phyloP scores from a whole-genome alignment of 2,113 vertebrate genomes.

The Montifringilla adamsi region DNA sequence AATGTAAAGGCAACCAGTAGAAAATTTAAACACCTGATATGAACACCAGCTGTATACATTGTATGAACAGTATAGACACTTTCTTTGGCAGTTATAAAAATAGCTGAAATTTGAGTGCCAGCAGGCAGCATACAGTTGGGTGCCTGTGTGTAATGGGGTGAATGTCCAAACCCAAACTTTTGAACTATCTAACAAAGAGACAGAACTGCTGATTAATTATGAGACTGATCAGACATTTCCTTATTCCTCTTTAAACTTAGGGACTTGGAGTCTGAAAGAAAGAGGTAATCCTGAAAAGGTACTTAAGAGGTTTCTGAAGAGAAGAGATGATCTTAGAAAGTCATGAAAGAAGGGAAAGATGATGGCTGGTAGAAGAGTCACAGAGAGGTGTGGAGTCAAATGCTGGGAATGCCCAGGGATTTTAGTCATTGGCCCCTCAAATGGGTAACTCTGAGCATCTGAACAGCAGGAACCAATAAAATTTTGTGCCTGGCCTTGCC shows the following conservation, averaged over 20 bases:
- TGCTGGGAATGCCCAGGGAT: not conserved
- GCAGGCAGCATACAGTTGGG: not conserved
- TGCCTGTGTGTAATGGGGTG: not conserved
- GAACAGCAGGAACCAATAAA: not conserved
- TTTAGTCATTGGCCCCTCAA: not conserved
- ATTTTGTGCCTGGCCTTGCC: not conserved
- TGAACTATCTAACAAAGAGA: not conserved
- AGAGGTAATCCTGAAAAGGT: not conserved
- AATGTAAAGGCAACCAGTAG: not conserved
- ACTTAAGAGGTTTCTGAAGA: not conserved
- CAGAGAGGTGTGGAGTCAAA: accelerated
- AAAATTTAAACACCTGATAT: not conserved
- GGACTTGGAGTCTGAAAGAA: not conserved
- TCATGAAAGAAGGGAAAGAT: not conserved
- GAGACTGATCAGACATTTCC: not conserved
- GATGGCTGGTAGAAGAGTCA: not conserved
- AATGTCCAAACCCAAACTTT: not conserved
- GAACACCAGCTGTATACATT: not conserved
- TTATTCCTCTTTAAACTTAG: not conserved
- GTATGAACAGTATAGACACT: accelerated
- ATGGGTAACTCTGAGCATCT: not conserved
- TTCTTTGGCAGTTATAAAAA: not conserved
- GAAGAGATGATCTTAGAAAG: not conserved
- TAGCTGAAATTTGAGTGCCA: not conserved
- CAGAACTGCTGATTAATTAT: not conserved